A percentile compares a stretch with the other conserved stretches of the same genome.
Conservation (phyloP, 2,113 vertebrate genomes). For the Lontra canadensis region DNA sequence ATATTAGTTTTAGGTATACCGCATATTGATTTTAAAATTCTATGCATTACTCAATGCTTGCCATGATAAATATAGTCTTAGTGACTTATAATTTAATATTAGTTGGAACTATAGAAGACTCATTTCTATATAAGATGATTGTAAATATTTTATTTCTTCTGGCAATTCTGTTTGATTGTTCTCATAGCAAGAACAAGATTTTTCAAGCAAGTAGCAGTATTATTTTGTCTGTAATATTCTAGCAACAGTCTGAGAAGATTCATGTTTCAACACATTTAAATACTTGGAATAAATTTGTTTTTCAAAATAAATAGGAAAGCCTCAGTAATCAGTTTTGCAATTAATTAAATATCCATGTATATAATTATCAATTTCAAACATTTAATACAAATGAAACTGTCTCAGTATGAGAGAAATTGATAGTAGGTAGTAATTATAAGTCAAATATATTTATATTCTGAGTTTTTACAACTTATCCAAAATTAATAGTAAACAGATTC, state of each 20-base stretch:
- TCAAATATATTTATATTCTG: not conserved
- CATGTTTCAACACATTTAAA: slow-evolving; percentile 26
- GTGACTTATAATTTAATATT: slow-evolving; percentile 31
- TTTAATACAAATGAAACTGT: slow-evolving; percentile 25
- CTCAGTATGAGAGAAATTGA: not conserved
- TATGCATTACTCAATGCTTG: not conserved
- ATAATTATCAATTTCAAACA: slow-evolving; percentile 50
- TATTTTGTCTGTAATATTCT: slow-evolving; percentile 45
- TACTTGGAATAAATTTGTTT: slow-evolving; percentile 40
- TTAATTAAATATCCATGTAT: slow-evolving; percentile 27
- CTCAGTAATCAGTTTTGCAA: slow-evolving; percentile 43
- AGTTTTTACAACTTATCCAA: not conserved
- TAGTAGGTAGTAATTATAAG: not conserved
- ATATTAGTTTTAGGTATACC: not conserved
- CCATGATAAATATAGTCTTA: not conserved
- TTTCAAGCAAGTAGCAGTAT: slow-evolving; percentile 38
- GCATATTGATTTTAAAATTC: not conserved
- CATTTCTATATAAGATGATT: not conserved
- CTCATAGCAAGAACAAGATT: not conserved
- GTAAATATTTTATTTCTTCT: slow-evolving; percentile 47
- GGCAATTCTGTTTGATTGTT: slow-evolving; percentile 28
- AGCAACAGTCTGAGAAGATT: not conserved
- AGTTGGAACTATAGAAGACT: not conserved
- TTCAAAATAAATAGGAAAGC: slow-evolving; percentile 59
- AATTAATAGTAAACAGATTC: not conserved